phyloP scores from a whole-genome alignment of 2,797 vertebrate species.

The Muscicapa comitata region DNA sequence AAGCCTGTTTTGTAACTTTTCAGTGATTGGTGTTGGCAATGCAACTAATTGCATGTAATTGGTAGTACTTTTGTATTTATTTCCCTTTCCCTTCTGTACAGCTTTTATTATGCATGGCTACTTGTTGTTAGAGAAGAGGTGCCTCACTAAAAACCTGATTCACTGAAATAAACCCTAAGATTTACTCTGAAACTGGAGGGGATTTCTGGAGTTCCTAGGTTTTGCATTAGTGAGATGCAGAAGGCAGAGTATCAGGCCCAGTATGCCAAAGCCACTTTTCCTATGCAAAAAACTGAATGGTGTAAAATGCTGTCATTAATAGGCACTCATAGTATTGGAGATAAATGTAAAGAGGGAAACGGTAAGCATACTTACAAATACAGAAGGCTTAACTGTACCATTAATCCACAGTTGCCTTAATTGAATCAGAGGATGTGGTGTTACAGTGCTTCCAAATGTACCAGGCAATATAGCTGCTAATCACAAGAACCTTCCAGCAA shows the following conservation, averaged over 20 bases:
- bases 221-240: neutral
- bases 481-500: neutral
- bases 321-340: neutral
- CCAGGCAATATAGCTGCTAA: neutral
- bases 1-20: conserved; percentile 34
- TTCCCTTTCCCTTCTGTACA: neutral
- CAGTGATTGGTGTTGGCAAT: neutral
- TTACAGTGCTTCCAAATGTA: neutral
- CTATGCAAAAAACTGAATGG: neutral
- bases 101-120: conserved; percentile 21
- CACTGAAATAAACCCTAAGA: conserved; percentile 1
- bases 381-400: neutral
- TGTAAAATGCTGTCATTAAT: neutral
- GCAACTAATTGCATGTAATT: conserved; percentile 29
- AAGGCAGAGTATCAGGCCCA: neutral
- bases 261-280: neutral
- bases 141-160: neutral
- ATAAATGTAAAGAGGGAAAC: neutral
- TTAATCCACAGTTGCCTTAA: neutral
- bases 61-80: conserved; percentile 29
- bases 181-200: conserved; percentile 23
- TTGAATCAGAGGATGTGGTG: neutral
- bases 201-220: neutral
- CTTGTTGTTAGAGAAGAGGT: neutral
- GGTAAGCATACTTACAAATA: neutral